Evolutionary conservation across 1,140 invertebrate species (phyloP).

Genomic region (Zaprionus gabonicus): DNA sequence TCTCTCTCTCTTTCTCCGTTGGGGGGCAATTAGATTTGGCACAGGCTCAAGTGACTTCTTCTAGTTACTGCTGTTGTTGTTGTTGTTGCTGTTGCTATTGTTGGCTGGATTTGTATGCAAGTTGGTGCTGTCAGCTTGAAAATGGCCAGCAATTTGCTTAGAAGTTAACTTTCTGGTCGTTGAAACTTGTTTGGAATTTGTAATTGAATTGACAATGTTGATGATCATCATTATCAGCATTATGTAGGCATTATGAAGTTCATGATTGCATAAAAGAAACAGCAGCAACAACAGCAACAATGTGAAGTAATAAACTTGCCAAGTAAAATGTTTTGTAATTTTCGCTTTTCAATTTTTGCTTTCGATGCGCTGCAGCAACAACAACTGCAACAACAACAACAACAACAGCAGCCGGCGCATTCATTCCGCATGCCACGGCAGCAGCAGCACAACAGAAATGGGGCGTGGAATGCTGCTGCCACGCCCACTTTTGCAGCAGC

Average conservation of each 20-base stretch:
- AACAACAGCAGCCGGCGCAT: neutral
- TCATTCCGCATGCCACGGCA: conserved; percentile 27
- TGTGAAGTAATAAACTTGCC: conserved; percentile 23
- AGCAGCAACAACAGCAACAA: neutral
- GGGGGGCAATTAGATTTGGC: conserved; percentile 46
- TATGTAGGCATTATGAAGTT: conserved; percentile 4
- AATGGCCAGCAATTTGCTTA: conserved; percentile 43
- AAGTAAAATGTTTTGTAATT: conserved; percentile 50
- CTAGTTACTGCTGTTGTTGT: neutral
- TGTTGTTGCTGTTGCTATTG: neutral
- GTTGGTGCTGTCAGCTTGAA: conserved; percentile 9
- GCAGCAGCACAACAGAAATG: conserved; percentile 31
- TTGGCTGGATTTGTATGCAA: conserved; percentile 40
- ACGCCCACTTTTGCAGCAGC: conserved; percentile 16
- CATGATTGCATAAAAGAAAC: conserved; percentile 56
- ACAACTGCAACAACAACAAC: neutral
- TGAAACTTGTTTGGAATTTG: conserved; percentile 51
- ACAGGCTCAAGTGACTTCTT: conserved; percentile 7
- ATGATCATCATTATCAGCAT: conserved; percentile 15
- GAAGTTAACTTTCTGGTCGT: conserved; percentile 29
- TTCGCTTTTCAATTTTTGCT: conserved; percentile 52
- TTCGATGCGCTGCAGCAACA: conserved; percentile 33
- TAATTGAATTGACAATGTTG: conserved; percentile 46
- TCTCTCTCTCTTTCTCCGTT: neutral
- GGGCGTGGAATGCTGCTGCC: conserved; percentile 58